Percentiles rank a stretch among this genome's conserved stretches.
Conservation (phyloP, 64 coral and sea anemone genomes). For the Montipora capricornis region DNA sequence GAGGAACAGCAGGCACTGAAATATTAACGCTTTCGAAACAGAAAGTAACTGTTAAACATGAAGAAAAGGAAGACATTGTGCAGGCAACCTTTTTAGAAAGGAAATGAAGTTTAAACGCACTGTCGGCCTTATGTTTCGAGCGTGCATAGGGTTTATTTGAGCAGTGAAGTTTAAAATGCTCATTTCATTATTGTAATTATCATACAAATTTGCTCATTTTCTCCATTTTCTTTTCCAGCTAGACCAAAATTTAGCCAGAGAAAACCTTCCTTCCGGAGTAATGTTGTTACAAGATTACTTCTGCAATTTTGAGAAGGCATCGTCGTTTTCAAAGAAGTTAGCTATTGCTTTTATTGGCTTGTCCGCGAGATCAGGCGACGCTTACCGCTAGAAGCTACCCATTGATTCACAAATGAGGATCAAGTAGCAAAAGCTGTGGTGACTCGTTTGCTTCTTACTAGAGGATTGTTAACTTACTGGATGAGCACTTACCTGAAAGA, state of each 20-base stretch:
- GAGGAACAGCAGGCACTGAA: not conserved
- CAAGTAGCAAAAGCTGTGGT: not conserved
- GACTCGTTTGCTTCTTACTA: not conserved
- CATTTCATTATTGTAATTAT: not conserved
- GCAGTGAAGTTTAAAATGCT: not conserved
- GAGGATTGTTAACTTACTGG: not conserved
- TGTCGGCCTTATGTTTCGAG: not conserved
- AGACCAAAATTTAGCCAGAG: not conserved
- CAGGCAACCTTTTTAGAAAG: not conserved
- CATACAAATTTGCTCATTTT: not conserved
- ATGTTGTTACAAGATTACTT: not conserved
- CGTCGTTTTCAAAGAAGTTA: not conserved
- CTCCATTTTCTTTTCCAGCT: no score
- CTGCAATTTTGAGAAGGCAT: not conserved
- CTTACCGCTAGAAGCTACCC: not conserved
- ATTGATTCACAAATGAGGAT: not conserved
- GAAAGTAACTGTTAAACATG: not conserved
- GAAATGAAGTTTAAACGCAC: not conserved
- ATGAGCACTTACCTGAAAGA: slow-evolving; percentile 9
- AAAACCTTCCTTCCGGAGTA: not conserved
- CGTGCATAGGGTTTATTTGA: not conserved
- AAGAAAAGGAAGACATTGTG: not conserved
- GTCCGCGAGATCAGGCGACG: slow-evolving; percentile 3
- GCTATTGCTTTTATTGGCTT: not conserved
- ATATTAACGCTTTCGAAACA: not conserved